These are phyloP conservation scores for Anorthoa munda DNA, from an alignment of 2,888 invertebrate species.

Conservation along the genomic window DNA sequence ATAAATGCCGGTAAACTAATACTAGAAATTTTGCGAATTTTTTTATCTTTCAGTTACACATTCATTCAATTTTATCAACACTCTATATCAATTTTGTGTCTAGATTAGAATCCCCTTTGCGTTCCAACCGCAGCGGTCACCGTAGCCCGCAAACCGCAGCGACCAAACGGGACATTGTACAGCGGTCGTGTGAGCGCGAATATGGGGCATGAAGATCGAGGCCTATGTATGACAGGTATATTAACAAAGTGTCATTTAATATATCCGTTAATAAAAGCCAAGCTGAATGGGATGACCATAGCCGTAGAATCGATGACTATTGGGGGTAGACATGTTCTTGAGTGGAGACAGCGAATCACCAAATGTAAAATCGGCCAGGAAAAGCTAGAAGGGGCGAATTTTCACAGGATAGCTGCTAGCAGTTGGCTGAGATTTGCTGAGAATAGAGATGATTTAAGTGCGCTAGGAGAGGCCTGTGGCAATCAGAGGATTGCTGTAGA, in stretches of 20 bases:
- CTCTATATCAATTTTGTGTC: neutral
- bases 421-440: too few relatives aligned
- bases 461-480: too few relatives aligned
- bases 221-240: neutral
- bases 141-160: conserved; percentile 20
- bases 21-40: too few relatives aligned
- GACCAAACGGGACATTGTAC: conserved; percentile 12
- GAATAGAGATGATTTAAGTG: too few relatives aligned
- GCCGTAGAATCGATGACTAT: neutral
- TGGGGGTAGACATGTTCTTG: too few relatives aligned
- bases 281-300: too few relatives aligned
- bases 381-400: too few relatives aligned
- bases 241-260: neutral
- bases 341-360: too few relatives aligned
- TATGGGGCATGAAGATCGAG: neutral
- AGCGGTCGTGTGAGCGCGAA: neutral
- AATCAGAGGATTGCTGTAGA: too few relatives aligned
- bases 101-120: conserved; percentile 27
- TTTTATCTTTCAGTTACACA: neutral
- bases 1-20: too few relatives aligned
- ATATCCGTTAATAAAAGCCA: neutral
- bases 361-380: too few relatives aligned
- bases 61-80: neutral
- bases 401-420: too few relatives aligned
- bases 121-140: conserved; percentile 23